Evolutionary conservation across 2,797 vertebrate genomes (phyloP).

Genomic region (Fundulus diaphanus): DNA sequence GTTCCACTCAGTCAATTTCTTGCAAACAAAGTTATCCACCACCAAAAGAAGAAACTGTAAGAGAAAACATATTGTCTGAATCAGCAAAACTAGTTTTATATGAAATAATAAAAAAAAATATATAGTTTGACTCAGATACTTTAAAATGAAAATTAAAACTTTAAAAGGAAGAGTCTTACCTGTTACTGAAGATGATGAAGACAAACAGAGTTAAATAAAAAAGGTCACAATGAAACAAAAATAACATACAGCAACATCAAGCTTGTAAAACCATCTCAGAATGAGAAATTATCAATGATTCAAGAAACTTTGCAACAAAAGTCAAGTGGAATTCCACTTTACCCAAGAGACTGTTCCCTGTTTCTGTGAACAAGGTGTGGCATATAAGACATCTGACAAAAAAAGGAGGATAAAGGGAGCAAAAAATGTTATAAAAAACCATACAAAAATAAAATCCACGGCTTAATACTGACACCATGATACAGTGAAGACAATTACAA

Average conservation of each 20-base stretch:
- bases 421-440: too few species aligned
- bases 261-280: not conserved
- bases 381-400: not conserved
- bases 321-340: not conserved
- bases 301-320: not conserved
- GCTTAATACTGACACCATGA: too few species aligned
- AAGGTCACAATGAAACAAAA: not conserved
- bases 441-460: too few species aligned
- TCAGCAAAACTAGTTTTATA: not conserved
- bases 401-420: too few species aligned
- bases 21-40: conserved; percentile 47
- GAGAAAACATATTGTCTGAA: not conserved
- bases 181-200: not conserved
- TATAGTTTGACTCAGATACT: not conserved
- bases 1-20: not conserved
- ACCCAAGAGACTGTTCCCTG: not conserved
- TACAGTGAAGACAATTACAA: too few species aligned
- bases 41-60: conserved; percentile 22
- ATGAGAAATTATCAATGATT: not conserved
- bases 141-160: not conserved
- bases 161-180: not conserved
- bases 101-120: not conserved
- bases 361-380: not conserved
- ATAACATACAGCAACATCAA: not conserved
- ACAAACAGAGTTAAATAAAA: not conserved